phyloP scores from a whole-genome alignment of 2,888 invertebrate genomes.

The Andrena marginata region DNA sequence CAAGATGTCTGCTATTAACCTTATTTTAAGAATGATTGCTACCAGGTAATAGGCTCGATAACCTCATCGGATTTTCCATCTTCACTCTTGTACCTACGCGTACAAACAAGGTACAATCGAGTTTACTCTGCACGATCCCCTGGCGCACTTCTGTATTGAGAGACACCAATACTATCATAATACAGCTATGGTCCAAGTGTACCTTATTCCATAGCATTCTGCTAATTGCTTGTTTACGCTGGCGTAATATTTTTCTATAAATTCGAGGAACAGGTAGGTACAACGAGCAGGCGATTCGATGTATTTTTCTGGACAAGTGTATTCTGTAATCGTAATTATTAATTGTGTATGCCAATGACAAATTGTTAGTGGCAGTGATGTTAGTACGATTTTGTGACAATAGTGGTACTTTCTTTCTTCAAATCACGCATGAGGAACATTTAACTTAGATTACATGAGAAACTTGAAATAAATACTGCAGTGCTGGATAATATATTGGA shows the following conservation, averaged over 20 bases:
- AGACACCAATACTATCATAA: constrained; percentile 35
- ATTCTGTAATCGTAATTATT: not conserved
- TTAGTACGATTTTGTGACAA: not conserved
- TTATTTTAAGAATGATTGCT: constrained; percentile 72
- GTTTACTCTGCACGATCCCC: constrained; percentile 46
- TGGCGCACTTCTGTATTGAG: constrained; percentile 33
- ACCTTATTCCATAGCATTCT: constrained; percentile 15
- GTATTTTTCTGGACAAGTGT: not conserved
- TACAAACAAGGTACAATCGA: constrained; percentile 61
- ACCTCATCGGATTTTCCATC: constrained; percentile 66
- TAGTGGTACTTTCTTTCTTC: too few relatives aligned
- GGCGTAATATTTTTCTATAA: not conserved
- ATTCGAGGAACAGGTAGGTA: not conserved
- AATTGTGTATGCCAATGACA: not conserved
- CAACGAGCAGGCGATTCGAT: not conserved
- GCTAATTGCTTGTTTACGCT: constrained; percentile 41
- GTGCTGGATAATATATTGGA: too few relatives aligned
- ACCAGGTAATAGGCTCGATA: constrained; percentile 61
- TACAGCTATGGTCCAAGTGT: constrained; percentile 26
- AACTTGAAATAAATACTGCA: too few relatives aligned
- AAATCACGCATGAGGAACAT: too few relatives aligned
- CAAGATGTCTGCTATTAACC: constrained; percentile 73
- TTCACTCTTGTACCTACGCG: constrained; percentile 60
- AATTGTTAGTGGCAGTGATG: not conserved
- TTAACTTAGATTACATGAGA: too few relatives aligned